A percentile compares a stretch with the other conserved stretches of the same genome.
phyloP scores from a whole-genome alignment of 2,797 vertebrate species.

The Halcyon badia region DNA sequence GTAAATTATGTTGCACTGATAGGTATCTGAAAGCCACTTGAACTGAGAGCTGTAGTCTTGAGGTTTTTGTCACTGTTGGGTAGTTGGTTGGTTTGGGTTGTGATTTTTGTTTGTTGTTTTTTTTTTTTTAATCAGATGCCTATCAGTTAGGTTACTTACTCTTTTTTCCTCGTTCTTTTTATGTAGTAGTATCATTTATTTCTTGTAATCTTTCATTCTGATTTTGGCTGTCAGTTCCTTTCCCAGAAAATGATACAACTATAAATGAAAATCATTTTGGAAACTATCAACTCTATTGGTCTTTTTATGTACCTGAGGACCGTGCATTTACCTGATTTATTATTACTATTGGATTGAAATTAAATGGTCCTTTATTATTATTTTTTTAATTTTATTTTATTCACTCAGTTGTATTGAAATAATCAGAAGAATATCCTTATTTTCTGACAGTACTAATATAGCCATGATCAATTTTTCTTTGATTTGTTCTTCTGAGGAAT shows the following conservation, averaged over 20 bases:
- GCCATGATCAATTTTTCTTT: fast-evolving
- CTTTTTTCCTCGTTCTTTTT: background rate
- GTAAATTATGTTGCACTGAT: background rate
- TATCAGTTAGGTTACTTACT: background rate
- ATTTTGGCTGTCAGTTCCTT: background rate
- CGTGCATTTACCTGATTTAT: fast-evolving
- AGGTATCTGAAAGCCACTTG: background rate
- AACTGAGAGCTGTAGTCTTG: background rate
- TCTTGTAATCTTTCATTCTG: background rate
- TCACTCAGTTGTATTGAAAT: background rate
- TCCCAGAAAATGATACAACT: background rate
- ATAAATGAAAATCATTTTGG: background rate
- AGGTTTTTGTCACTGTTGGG: background rate
- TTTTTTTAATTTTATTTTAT: background rate
- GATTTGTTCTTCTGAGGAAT: background rate
- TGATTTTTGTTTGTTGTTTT: background rate
- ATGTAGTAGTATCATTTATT: background rate
- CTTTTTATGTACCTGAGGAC: background rate
- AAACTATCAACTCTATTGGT: background rate
- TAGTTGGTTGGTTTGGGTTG: background rate
- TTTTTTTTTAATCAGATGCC: background rate
- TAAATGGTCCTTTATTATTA: background rate
- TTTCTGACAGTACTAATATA: background rate
- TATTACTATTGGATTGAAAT: background rate
- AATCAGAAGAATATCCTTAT: background rate